Evolutionary conservation across 2,113 vertebrate species (phyloP).

Genomic region (Ranitomeya imitator): DNA sequence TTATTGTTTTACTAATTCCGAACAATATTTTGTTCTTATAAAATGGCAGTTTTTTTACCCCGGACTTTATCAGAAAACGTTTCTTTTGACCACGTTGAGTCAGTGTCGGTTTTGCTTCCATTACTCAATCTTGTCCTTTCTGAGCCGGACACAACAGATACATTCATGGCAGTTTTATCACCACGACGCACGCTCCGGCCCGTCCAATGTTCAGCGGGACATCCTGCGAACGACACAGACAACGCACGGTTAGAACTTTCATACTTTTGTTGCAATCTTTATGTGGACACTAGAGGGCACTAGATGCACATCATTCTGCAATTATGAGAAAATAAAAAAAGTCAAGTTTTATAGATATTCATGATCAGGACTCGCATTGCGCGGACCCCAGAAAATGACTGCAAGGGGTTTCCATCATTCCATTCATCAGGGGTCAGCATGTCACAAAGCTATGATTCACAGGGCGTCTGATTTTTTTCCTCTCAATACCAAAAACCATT

Average conservation of each 20-base stretch:
- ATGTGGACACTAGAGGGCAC: slow-evolving; percentile 19
- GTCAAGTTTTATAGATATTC: too few relatives aligned
- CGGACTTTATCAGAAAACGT: slow-evolving; percentile 48
- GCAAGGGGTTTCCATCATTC: too few relatives aligned
- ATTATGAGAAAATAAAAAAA: neutral
- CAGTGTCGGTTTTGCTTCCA: neutral
- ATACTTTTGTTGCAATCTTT: neutral
- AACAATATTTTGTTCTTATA: neutral
- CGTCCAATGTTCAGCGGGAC: slow-evolving; percentile 93
- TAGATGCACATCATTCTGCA: neutral
- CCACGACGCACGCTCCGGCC: slow-evolving; percentile 90
- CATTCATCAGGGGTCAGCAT: too few relatives aligned
- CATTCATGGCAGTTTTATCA: slow-evolving; percentile 87
- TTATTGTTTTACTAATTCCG: neutral
- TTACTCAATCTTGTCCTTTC: slow-evolving; percentile 30
- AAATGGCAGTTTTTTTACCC: slow-evolving; percentile 3
- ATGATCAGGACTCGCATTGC: too few relatives aligned
- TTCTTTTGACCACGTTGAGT: neutral
- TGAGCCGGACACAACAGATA: neutral
- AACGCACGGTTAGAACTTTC: neutral
- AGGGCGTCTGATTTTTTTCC: too few relatives aligned
- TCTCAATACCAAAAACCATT: too few relatives aligned
- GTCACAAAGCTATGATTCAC: too few relatives aligned
- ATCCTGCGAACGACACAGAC: slow-evolving; percentile 72
- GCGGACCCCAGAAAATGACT: too few relatives aligned